Base-by-base conservation (phyloP, 2,888 invertebrate species). In the Ectemnius continuus region DNA sequence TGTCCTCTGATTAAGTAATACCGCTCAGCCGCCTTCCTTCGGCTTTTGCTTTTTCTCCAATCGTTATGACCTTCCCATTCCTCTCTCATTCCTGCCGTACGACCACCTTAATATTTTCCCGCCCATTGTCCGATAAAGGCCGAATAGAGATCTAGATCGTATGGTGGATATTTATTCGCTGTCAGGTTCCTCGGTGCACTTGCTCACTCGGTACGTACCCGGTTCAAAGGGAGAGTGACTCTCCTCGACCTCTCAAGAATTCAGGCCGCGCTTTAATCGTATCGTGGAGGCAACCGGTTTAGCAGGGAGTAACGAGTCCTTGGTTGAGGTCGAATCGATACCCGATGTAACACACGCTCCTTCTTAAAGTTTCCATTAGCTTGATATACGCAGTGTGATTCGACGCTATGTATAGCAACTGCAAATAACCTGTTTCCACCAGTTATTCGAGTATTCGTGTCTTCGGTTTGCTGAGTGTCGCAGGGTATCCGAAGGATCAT, bases 1-100 rank as follows among this genome's bases (percentile, higher is more conserved):
- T 52, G 62, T 52, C 70, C 36, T 61, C 63, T 71, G 76, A 76
- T 76, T 74, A 68, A 76, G 74, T 74, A 74, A 76, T 70, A 74
- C 61, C 59, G 36, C 11, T 75, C 72, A 52, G 23, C 67, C 26
- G 60, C 23, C 61, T 63, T 47, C 61, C 16, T 52, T 52, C 52
- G 52, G 52, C 14, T 52, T 16, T 52, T 52, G 52, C 52, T 52
- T 52, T 52, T 14, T 52, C 16, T 14, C 36, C 6, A 36, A 36
- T 36, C 36, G 36, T 36, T 36, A 36, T 36, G 36, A 11, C 36
- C 36, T 11, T 6, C 14, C 20, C 23, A 11, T 52, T 52, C 16
- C 20, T 14, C 48, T 18, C n/a, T 23, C 45, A n/a, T 5, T 6
- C n/a, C 6, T 46, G 2, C 1, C 6, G 45, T 11, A 47, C 36